Percentiles rank a stretch among this genome's conserved stretches.
Conservation (phyloP, 2,113 vertebrate genomes). For the Ancistrus triradiatus region DNA sequence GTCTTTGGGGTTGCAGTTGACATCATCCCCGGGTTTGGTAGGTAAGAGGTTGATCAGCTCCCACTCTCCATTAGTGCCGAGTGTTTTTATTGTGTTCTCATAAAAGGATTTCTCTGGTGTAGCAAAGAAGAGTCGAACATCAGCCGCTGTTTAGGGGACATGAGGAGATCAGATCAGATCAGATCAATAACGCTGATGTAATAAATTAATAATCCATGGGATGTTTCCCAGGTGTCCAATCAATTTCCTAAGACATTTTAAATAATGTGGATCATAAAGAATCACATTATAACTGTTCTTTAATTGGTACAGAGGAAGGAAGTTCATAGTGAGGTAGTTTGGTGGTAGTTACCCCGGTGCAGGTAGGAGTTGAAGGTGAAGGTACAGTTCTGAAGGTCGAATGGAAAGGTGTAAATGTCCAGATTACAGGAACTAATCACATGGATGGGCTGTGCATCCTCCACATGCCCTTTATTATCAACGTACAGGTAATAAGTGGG, state of each 20-base stretch:
- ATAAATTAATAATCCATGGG: no score
- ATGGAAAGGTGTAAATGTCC: slow-evolving; percentile 68
- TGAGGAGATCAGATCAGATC: no score
- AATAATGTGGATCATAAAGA: no score
- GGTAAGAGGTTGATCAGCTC: slow-evolving; percentile 58
- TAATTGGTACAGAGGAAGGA: no score
- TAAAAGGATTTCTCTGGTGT: slow-evolving; percentile 35
- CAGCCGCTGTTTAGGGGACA: slow-evolving; percentile 40
- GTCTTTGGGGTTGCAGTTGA: neutral
- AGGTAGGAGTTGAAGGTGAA: slow-evolving; percentile 63
- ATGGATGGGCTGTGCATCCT: slow-evolving; percentile 46
- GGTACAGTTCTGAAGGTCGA: slow-evolving; percentile 67
- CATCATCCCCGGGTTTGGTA: neutral
- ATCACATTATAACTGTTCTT: no score
- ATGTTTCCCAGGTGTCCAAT: no score
- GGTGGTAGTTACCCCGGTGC: slow-evolving; percentile 56
- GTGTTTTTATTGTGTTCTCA: slow-evolving; percentile 34
- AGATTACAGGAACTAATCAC: slow-evolving; percentile 68
- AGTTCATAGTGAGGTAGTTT: no score
- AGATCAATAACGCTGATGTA: no score
- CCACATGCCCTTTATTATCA: slow-evolving; percentile 28
- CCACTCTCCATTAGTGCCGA: slow-evolving; percentile 68
- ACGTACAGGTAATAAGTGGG: slow-evolving; percentile 53
- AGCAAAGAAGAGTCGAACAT: slow-evolving; percentile 48
- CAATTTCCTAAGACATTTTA: no score